Evolutionary conservation across 2,113 vertebrate species (phyloP).

Genomic region (Lophius piscatorius): DNA sequence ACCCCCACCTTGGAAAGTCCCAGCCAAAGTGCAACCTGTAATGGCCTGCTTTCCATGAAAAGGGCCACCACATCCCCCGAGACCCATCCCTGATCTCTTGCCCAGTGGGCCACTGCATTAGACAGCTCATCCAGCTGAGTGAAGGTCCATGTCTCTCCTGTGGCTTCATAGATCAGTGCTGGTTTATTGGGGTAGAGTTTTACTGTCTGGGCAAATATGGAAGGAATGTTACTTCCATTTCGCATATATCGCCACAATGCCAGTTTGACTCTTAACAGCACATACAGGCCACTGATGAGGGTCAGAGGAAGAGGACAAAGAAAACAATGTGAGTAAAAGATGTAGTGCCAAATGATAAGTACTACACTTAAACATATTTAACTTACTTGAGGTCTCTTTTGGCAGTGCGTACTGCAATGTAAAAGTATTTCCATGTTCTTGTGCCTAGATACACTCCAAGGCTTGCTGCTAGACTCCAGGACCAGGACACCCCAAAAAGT

Average conservation of each 20-base stretch:
- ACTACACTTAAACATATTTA: neutral
- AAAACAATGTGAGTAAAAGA: neutral
- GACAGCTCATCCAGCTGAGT: slow-evolving; percentile 82
- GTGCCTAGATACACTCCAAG: slow-evolving; percentile 86
- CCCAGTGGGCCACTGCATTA: slow-evolving; percentile 84
- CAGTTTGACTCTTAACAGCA: slow-evolving; percentile 86
- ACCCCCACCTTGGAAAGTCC: slow-evolving; percentile 88
- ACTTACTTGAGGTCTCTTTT: slow-evolving; percentile 88
- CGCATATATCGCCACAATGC: slow-evolving; percentile 80
- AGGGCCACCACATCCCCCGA: slow-evolving; percentile 87
- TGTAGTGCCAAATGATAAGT: neutral
- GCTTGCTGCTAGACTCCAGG: slow-evolving; percentile 86
- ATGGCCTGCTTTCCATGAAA: slow-evolving; percentile 88
- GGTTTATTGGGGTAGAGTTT: slow-evolving; percentile 81
- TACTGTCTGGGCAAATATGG: slow-evolving; percentile 83
- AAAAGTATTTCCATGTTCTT: slow-evolving; percentile 89
- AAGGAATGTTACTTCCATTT: slow-evolving; percentile 79
- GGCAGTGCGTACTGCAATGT: slow-evolving; percentile 84
- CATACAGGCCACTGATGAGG: slow-evolving; percentile 82
- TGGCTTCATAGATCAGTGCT: slow-evolving; percentile 87
- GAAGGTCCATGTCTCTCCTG: slow-evolving; percentile 86
- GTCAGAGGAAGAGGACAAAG: neutral
- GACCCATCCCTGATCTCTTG: slow-evolving; percentile 79
- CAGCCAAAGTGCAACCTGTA: slow-evolving; percentile 91
- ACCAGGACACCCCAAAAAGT: slow-evolving; percentile 87